These are phyloP conservation scores for Engystomops pustulosus DNA, from an alignment of 2,113 vertebrate species.

Conservation along the genomic window DNA sequence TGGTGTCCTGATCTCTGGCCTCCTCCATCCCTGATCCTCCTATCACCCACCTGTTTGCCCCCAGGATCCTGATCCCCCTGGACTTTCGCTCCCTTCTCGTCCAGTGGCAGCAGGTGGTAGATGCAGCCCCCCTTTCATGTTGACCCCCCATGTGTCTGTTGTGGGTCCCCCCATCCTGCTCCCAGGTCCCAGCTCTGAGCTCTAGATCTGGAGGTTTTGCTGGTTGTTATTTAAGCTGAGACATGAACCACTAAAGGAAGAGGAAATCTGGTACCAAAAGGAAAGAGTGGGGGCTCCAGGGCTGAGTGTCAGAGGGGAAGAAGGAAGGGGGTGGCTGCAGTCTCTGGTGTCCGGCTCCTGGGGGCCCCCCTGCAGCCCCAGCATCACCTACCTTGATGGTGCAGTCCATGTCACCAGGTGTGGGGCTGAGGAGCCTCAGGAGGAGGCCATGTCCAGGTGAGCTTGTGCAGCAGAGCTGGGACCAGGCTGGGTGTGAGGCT, in stretches of 20 bases:
- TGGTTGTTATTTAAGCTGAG: constrained; percentile 87
- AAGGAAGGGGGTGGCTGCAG: constrained; percentile 58
- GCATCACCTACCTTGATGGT: constrained; percentile 81
- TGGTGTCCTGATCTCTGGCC: background rate
- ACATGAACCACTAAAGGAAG: constrained; percentile 88
- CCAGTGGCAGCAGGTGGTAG: constrained; percentile 19
- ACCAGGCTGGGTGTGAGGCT: constrained; percentile 62
- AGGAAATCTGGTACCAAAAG: constrained; percentile 89
- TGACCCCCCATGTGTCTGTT: background rate
- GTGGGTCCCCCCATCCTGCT: background rate
- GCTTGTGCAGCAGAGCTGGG: constrained; percentile 51
- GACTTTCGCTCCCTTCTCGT: background rate
- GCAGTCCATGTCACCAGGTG: constrained; percentile 77
- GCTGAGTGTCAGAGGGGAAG: constrained; percentile 64
- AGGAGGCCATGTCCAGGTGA: constrained; percentile 52
- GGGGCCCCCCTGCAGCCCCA: background rate
- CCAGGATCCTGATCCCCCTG: background rate
- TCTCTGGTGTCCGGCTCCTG: constrained; percentile 3
- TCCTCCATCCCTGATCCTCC: background rate
- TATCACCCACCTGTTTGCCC: constrained; percentile 31
- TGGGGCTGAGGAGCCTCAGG: constrained; percentile 37
- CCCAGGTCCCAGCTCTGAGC: constrained; percentile 23
- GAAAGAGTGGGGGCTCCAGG: constrained; percentile 84
- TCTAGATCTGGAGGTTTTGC: constrained; percentile 75
- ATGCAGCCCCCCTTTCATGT: background rate